Evolutionary conservation across 2,113 vertebrate genomes (phyloP).

Genomic region (Varanus komodoensis): DNA sequence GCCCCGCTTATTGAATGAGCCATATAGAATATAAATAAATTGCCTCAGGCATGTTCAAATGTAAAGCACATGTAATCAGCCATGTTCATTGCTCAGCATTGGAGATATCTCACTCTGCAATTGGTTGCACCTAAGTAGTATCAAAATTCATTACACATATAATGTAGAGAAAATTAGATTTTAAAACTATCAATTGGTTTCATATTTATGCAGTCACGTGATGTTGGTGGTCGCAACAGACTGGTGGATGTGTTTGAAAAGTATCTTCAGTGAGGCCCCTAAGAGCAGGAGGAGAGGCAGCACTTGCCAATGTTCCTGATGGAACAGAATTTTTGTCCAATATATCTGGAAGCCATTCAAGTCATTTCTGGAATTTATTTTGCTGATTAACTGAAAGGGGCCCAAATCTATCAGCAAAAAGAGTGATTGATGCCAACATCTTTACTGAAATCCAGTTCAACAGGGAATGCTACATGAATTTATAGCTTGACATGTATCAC

Average conservation of each 20-base stretch:
- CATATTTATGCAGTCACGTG: constrained; percentile 9
- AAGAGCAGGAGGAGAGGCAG: neutral
- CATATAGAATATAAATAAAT: neutral
- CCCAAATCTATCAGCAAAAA: constrained; percentile 16
- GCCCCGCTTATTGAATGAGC: constrained; percentile 7
- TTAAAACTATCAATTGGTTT: constrained; percentile 31
- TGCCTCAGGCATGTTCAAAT: neutral
- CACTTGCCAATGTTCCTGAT: constrained; percentile 24
- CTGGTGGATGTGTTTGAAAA: neutral
- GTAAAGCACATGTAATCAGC: constrained; percentile 17
- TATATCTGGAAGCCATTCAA: constrained; percentile 38
- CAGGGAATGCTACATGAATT: constrained; percentile 24
- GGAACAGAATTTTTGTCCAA: constrained; percentile 32
- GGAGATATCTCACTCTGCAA: constrained; percentile 3
- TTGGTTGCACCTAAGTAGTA: neutral
- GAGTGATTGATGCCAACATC: constrained; percentile 16
- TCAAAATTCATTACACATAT: constrained; percentile 6
- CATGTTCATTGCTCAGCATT: constrained; percentile 1
- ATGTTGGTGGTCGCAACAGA: neutral
- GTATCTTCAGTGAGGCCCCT: neutral
- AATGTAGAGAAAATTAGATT: constrained; percentile 41
- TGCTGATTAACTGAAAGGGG: constrained; percentile 34
- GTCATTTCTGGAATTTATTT: constrained; percentile 27
- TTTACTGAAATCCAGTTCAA: constrained; percentile 12
- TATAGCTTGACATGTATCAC: constrained; percentile 27